These are phyloP conservation scores for Ardeotis arabs DNA, from an alignment of 2,113 vertebrate genomes.

Conservation along the genomic window DNA sequence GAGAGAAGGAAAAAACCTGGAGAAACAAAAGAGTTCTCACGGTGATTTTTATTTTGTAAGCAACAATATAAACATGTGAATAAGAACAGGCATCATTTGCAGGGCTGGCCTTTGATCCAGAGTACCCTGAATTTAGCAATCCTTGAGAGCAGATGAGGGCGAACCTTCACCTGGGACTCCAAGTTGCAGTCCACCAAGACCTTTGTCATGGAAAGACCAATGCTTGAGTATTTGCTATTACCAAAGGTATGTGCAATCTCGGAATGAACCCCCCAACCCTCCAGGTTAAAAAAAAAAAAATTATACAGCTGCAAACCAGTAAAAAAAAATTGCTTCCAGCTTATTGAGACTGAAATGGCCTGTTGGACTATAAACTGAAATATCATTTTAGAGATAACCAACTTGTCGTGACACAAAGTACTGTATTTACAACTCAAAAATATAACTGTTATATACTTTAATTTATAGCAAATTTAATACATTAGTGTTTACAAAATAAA, in stretches of 20 bases:
- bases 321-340: slow-evolving; percentile 44
- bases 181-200: slow-evolving; percentile 23
- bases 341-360: slow-evolving; percentile 67
- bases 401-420: slow-evolving; percentile 71
- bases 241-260: background rate
- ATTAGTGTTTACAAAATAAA: slow-evolving; percentile 96
- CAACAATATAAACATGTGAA: slow-evolving; percentile 67
- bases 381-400: slow-evolving; percentile 34
- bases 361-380: slow-evolving; percentile 62
- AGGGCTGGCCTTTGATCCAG: slow-evolving; percentile 44
- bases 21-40: slow-evolving; percentile 56
- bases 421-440: slow-evolving; percentile 79
- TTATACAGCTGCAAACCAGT: slow-evolving; percentile 38
- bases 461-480: slow-evolving; percentile 97
- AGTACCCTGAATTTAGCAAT: background rate
- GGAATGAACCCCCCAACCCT: background rate
- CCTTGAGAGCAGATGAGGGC: background rate
- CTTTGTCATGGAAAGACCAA: background rate
- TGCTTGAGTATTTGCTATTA: background rate
- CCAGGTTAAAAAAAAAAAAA: background rate
- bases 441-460: slow-evolving; percentile 87
- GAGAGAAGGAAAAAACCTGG: background rate
- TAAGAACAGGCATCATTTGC: slow-evolving; percentile 51
- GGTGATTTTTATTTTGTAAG: slow-evolving; percentile 70
- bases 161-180: background rate